Evolutionary conservation across 2,797 vertebrate genomes (phyloP).

Genomic region (Lycodopsis pacificus): DNA sequence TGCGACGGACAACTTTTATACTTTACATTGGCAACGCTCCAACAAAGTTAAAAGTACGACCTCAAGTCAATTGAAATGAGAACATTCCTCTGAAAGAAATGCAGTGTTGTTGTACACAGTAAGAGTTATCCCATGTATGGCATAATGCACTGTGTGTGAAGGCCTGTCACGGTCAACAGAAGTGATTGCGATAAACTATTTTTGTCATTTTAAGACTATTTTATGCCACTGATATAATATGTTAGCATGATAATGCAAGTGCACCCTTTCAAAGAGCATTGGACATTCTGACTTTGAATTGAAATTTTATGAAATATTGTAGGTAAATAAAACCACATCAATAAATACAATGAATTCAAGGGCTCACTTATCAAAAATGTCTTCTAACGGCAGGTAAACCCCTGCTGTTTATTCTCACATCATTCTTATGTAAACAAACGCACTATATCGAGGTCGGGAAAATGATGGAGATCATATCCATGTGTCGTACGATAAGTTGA

Average conservation of each 20-base stretch:
- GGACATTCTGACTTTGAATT: background rate
- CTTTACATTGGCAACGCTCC: conserved; percentile 22
- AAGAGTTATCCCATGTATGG: background rate
- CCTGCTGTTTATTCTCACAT: background rate
- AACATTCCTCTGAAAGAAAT: conserved; percentile 4
- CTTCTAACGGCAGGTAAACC: background rate
- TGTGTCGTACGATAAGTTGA: background rate
- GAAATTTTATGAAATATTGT: background rate
- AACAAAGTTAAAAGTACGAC: background rate
- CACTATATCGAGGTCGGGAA: background rate
- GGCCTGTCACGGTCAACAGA: background rate
- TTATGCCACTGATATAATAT: background rate
- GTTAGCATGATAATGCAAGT: background rate
- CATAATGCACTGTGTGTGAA: background rate
- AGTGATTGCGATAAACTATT: background rate
- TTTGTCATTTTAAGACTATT: background rate
- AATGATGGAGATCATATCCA: background rate
- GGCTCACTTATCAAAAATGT: background rate
- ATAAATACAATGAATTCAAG: background rate
- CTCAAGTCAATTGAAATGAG: background rate
- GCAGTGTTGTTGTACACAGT: background rate
- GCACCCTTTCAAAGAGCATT: background rate
- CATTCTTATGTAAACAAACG: background rate
- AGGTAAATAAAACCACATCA: background rate
- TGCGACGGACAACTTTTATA: conserved; percentile 45